Evolutionary conservation across 2,797 vertebrate species (phyloP).

Genomic region (Lophotriccus pileatus): DNA sequence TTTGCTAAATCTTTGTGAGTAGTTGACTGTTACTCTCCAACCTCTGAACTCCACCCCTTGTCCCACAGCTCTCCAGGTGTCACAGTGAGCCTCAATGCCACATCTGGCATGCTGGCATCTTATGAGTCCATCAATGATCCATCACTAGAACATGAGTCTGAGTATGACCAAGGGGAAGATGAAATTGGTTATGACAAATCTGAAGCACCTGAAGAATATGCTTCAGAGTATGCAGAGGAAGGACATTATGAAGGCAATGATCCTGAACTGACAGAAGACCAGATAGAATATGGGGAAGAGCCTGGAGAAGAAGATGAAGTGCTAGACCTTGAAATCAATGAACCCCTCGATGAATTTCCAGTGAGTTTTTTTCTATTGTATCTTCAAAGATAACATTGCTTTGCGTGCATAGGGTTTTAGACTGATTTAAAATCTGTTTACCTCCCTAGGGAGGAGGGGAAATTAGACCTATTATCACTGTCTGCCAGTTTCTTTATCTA

Average conservation of each 20-base stretch:
- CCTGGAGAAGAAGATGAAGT: conserved; percentile 88
- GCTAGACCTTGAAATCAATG: conserved; percentile 94
- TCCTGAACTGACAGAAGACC: conserved; percentile 80
- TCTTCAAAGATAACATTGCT: conserved; percentile 80
- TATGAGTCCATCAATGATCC: conserved; percentile 77
- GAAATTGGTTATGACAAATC: conserved; percentile 80
- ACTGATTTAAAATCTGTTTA: conserved; percentile 84
- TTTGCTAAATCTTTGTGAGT: neutral
- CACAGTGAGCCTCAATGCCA: conserved; percentile 81
- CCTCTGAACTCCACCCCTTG: neutral
- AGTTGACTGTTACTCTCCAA: neutral
- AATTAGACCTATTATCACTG: conserved; percentile 92
- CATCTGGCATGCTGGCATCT: conserved; percentile 77
- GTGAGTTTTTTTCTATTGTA: conserved; percentile 84
- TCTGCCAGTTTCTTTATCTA: conserved; percentile 93
- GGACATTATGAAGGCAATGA: conserved; percentile 80
- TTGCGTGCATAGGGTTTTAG: conserved; percentile 72
- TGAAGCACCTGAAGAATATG: conserved; percentile 71
- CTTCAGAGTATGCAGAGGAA: conserved; percentile 80
- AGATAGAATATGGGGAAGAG: conserved; percentile 83
- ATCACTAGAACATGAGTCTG: conserved; percentile 77
- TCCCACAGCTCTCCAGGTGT: conserved; percentile 79
- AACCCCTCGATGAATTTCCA: conserved; percentile 95
- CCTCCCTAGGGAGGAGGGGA: conserved; percentile 77
- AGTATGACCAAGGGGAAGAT: conserved; percentile 81